Base-by-base conservation (phyloP, 2,888 invertebrate genomes). In the Leucophora obtusa region DNA sequence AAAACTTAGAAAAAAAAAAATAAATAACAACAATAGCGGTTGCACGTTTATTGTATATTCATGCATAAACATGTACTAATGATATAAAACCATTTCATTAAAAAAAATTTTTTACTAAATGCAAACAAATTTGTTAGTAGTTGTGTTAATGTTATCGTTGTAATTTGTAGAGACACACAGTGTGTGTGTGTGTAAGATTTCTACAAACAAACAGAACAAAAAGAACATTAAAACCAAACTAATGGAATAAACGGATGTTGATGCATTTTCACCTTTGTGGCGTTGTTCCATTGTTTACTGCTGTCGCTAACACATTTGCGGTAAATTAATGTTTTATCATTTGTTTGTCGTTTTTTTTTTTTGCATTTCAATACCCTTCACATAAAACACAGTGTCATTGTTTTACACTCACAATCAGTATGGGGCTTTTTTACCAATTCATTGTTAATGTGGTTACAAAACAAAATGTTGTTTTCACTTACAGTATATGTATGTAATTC, bases 231-330 rank as follows among this genome's bases (percentile, higher is more conserved):
- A 47, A 66, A 54, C 38, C 18, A 58, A 47, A 11, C 59, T 14
- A 21, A n/a, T 35, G 35, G 21, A 35, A 54, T 54, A 54, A 56
- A 18, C 38, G 11, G 35, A 65, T 70, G 18, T 54, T 65, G 38
- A 35, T 60, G 65, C 43, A 59, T 43, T 60, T 77, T 33, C 53
- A 66, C 66, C 53, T 60, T 56, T 14, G 53, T 66, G 54, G 35
- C 33, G 18, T 18, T 54, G 38, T 47, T 14, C 53, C 56, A 51
- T 72, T 75, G 75, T 71, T 58, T 58, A 35, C 21, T 75, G 70
- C 62, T 62, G 66, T 28, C 56, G 66, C 71, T 75, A 66, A 79
- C 71, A 75, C 50, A 71, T 66, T 71, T 79, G 74, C 17, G 70
- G 74, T 70, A 71, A 74, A 70, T 60, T 54, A 56, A 43, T 50